phyloP scores from a whole-genome alignment of 2,113 vertebrate species.

The Scortum barcoo region DNA sequence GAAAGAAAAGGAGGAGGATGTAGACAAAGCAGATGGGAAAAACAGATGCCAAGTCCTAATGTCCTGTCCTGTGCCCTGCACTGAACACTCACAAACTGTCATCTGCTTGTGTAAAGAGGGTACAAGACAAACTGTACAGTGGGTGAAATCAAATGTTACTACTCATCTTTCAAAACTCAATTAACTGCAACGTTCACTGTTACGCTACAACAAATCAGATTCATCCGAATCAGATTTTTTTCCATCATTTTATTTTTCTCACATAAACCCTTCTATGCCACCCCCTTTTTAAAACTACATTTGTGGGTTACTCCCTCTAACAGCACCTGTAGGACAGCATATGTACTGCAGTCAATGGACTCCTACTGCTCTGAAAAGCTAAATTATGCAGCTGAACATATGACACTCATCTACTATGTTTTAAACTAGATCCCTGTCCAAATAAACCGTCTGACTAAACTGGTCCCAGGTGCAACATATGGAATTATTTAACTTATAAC shows the following conservation, averaged over 20 bases:
- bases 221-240: too few relatives aligned
- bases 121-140: not conserved
- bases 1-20: constrained; percentile 18
- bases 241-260: not conserved
- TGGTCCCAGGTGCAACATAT: constrained; percentile 62
- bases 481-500: constrained; percentile 53
- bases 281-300: not conserved
- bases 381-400: constrained; percentile 42
- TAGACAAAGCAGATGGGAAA: constrained; percentile 34
- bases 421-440: constrained; percentile 40
- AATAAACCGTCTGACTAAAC: constrained; percentile 50
- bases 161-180: not conserved
- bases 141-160: not conserved
- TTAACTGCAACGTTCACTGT: not conserved
- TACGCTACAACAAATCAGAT: too few relatives aligned
- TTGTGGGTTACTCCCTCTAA: not conserved
- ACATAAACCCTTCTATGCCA: not conserved
- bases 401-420: constrained; percentile 47
- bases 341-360: constrained; percentile 3
- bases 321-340: not conserved
- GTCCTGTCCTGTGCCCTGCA: not conserved
- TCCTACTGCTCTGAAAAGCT: constrained; percentile 14
- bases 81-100: constrained; percentile 2
- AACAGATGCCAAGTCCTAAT: constrained; percentile 18
- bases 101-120: not conserved